phyloP scores from a whole-genome alignment of 2,888 invertebrate species.

The Ichneumoninae sp. region DNA sequence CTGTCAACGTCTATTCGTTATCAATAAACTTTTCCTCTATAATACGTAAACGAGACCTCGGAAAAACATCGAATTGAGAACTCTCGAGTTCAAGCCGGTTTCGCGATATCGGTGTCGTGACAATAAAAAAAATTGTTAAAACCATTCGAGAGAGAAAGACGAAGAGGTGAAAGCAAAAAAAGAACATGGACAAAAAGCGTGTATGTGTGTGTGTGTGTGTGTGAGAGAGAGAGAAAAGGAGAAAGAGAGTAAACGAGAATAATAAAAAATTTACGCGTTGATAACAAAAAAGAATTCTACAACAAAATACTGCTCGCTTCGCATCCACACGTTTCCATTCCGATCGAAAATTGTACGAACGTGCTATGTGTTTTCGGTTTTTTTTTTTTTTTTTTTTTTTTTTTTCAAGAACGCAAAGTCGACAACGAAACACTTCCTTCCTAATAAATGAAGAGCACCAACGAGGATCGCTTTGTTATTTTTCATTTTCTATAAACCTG shows the following conservation, averaged over 20 bases:
- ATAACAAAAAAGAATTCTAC: slow-evolving; percentile 50
- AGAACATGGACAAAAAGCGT: not conserved
- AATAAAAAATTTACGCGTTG: slow-evolving; percentile 39
- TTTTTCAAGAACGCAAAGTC: slow-evolving; percentile 29
- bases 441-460: slow-evolving; percentile 55
- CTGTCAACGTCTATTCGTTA: slow-evolving; percentile 9
- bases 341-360: slow-evolving; percentile 20
- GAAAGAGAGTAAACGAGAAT: slow-evolving; percentile 34
- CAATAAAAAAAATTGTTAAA: slow-evolving; percentile 21
- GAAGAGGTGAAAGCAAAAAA: slow-evolving; percentile 21
- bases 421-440: slow-evolving; percentile 39
- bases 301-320: slow-evolving; percentile 66
- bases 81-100: not conserved
- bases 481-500: slow-evolving; percentile 47
- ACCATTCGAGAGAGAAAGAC: slow-evolving; percentile 7
- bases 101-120: not conserved
- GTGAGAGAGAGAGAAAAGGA: slow-evolving; percentile 1
- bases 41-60: not conserved
- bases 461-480: slow-evolving; percentile 8
- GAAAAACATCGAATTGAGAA: slow-evolving; percentile 13
- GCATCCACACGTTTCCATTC: slow-evolving; percentile 42
- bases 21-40: slow-evolving; percentile 2
- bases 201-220: not conserved
- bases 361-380: not conserved
- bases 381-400: slow-evolving; percentile 20